Percentiles rank a stretch among this genome's conserved stretches.
phyloP scores from a whole-genome alignment of 2,797 vertebrate species.

The Merluccius polli region DNA sequence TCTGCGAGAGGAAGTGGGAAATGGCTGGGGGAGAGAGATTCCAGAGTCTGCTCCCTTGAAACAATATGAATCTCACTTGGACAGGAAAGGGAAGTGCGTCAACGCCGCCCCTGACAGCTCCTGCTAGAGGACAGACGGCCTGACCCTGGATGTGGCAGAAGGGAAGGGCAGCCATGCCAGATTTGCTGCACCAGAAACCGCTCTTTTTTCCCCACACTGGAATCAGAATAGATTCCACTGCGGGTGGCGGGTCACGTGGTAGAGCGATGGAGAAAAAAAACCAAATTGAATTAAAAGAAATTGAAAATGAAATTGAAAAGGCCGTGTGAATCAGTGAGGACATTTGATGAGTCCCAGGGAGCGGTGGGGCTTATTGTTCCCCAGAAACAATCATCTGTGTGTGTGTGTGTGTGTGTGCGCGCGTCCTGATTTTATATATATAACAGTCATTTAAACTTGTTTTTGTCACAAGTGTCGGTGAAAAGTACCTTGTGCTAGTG shows the following conservation, averaged over 20 bases:
- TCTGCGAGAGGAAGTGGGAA: slow-evolving; percentile 90
- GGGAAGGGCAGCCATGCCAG: slow-evolving; percentile 50
- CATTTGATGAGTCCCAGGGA: no score
- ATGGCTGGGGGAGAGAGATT: slow-evolving; percentile 82
- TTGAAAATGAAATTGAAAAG: no score
- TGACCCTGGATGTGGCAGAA: slow-evolving; percentile 75
- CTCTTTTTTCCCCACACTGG: neutral
- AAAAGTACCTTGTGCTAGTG: neutral
- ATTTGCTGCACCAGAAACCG: slow-evolving; percentile 29
- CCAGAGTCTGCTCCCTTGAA: slow-evolving; percentile 70
- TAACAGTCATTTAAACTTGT: neutral
- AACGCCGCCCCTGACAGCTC: slow-evolving; percentile 75
- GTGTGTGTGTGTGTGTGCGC: neutral
- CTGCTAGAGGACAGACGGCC: slow-evolving; percentile 69
- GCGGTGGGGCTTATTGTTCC: neutral
- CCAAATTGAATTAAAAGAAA: neutral
- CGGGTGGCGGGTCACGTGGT: no score
- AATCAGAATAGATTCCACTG: no score
- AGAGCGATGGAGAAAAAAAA: neutral
- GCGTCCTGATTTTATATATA: no score
- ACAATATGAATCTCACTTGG: slow-evolving; percentile 87
- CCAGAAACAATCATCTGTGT: neutral
- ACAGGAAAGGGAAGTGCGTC: slow-evolving; percentile 92
- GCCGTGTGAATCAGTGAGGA: no score
- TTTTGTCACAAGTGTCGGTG: no score